phyloP scores from a whole-genome alignment of 2,797 vertebrate species.

The Falco naumanni region DNA sequence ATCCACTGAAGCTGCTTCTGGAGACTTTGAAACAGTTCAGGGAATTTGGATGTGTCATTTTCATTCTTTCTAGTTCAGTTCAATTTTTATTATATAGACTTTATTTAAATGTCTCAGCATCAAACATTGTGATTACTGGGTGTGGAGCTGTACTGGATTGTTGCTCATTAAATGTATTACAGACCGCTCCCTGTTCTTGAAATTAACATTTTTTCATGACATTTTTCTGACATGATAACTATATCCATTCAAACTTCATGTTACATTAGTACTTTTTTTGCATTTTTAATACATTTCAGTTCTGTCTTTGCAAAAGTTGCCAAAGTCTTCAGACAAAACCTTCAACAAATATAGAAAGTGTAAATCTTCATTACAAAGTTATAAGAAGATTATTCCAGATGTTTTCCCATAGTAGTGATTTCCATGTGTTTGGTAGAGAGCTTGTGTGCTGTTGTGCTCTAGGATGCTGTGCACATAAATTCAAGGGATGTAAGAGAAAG shows the following conservation, averaged over 20 bases:
- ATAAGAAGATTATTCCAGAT: neutral
- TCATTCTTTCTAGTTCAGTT: slow-evolving; percentile 1
- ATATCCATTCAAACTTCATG: neutral
- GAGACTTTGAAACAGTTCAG: neutral
- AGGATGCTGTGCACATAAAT: neutral
- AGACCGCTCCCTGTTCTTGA: neutral
- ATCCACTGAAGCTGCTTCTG: neutral
- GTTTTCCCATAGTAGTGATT: neutral
- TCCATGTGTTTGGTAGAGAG: neutral
- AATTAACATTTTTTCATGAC: neutral
- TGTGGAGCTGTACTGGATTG: neutral
- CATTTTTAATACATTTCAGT: slow-evolving; percentile 23
- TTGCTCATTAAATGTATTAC: neutral
- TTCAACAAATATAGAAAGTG: neutral
- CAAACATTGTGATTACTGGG: neutral
- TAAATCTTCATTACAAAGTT: neutral
- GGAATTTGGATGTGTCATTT: neutral
- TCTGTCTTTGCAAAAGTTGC: neutral
- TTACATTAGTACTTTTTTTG: neutral
- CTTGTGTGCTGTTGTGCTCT: neutral
- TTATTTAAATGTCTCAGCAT: slow-evolving; percentile 1
- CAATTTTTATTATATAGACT: neutral
- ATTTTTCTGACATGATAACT: slow-evolving; percentile 29
- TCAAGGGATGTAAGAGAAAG: neutral
- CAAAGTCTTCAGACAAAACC: neutral